Base-by-base conservation (phyloP, 2,888 invertebrate genomes). In the Nezara viridula region DNA sequence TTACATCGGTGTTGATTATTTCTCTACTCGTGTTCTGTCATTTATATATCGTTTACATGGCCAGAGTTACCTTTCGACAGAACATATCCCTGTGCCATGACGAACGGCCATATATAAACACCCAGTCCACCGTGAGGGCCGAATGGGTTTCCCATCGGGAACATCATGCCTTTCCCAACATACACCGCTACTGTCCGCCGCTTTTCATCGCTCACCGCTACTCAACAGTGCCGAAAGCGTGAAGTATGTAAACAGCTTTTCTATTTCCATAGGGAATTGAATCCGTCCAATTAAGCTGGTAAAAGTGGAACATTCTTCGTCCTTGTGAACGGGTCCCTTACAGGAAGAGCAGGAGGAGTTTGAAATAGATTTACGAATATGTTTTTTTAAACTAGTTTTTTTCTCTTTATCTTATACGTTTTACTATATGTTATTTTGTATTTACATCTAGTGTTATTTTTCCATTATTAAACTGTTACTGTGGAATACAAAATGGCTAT, bases 211-310 rank as follows among this genome's bases (percentile, higher is more conserved):
- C n/a, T 81, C 44, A 44, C 44, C 44, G 44, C 44, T 40, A 44
- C n/a, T 47, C 37, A 40, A 40, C 40, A 24, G 77, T 77, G 10
- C 40, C 40, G 81, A 81, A 81, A 81, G 81, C 81, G 81, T 81
- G 81, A 81, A 81, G 81, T 81, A 81, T 81, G 81, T 81, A 81
- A 81, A 81, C 81, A 81, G 81, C 81, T 81, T 81, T 81, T 81
- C 81, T 81, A 47, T 47, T 47, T 44, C 81, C 44, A 81, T 47
- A n/a, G 81, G 81, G 5, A 44, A 81, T 81, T 44, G 44, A 81
- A 81, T 81, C n/a, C 44, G n/a, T 44, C n/a, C 81, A 81, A 81
- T 81, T 81, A 81, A 47, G n/a, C 44, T 9, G 44, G 81, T 24
- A 81, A 81, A 81, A 81, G 81, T 47, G 81, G 81, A 81, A 81